These are phyloP conservation scores for Ardeotis arabs DNA, from an alignment of 2,113 vertebrate genomes.

Conservation along the genomic window DNA sequence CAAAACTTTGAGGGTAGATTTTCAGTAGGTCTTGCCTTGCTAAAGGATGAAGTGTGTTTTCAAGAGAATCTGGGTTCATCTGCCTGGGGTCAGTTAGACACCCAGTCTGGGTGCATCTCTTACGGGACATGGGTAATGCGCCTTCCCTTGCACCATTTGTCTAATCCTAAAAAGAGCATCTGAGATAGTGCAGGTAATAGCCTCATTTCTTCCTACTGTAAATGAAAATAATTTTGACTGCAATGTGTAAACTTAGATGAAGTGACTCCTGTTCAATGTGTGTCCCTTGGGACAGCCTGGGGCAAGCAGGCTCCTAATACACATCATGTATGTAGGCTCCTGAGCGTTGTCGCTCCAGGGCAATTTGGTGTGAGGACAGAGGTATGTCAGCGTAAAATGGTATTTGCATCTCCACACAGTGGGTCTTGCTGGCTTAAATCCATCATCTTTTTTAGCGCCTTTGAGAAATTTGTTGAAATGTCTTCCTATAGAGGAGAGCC, in stretches of 20 bases:
- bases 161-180: not conserved
- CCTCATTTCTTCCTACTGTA: not conserved
- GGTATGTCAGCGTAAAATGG: not conserved
- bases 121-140: rapidly evolving
- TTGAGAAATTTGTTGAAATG: not conserved
- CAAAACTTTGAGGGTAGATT: not conserved
- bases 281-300: not conserved
- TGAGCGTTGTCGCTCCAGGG: not conserved
- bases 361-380: not conserved
- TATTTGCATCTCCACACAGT: not conserved
- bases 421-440: not conserved
- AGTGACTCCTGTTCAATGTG: not conserved
- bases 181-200: not conserved
- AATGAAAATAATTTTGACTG: not conserved
- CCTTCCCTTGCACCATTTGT: not conserved
- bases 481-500: not conserved
- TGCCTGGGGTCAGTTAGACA: rapidly evolving
- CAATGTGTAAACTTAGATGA: not conserved
- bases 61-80: rapidly evolving
- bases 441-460: not conserved
- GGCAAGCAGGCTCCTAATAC: not conserved
- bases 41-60: not conserved
- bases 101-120: not conserved
- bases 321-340: rapidly evolving
- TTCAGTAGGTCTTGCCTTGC: not conserved